A percentile compares a stretch with the other conserved stretches of the same genome.
Evolutionary conservation across 1,140 invertebrate species (phyloP).

Genomic region (Microplitis mediator): DNA sequence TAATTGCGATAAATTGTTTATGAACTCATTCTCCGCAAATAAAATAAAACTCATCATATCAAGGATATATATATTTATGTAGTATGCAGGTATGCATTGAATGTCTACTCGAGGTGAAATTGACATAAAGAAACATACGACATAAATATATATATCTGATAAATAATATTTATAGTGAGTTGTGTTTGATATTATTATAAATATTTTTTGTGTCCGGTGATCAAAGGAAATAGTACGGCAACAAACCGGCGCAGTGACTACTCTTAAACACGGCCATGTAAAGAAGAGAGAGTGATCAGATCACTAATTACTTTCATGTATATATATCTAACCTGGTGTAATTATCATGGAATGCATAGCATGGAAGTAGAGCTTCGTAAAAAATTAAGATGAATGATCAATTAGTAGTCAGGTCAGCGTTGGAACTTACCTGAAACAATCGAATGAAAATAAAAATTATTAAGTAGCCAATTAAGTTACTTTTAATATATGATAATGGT

Average conservation of each 20-base stretch:
- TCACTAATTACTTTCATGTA: conserved; percentile 28
- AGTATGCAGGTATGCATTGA: conserved; percentile 9
- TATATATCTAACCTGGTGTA: conserved; percentile 42
- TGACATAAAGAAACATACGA: not conserved
- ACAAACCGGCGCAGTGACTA: conserved; percentile 17
- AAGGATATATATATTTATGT: conserved; percentile 24
- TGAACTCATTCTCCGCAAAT: too few relatives aligned
- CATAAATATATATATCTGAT: too few relatives aligned
- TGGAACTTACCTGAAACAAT: conserved; percentile 50
- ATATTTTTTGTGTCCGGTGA: not conserved
- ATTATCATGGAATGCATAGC: conserved; percentile 32
- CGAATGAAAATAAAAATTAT: conserved; percentile 12
- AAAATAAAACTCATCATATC: too few relatives aligned
- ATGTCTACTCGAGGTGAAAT: conserved; percentile 10
- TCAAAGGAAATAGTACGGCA: conserved; percentile 15
- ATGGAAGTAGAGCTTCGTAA: conserved; percentile 29
- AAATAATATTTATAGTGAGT: not conserved
- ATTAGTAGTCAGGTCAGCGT: conserved; percentile 26
- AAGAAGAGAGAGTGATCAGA: conserved; percentile 27
- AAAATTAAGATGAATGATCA: conserved; percentile 19
- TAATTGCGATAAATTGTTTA: not conserved
- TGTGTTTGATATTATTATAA: not conserved
- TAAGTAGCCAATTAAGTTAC: not conserved
- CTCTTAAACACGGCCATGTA: conserved; percentile 12
- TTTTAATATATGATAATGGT: too few relatives aligned